Evolutionary conservation across 2,797 vertebrate species (phyloP), one percentile per base, ranked within the genome.

Genomic region (Rhabdomys pumilio): DNA sequence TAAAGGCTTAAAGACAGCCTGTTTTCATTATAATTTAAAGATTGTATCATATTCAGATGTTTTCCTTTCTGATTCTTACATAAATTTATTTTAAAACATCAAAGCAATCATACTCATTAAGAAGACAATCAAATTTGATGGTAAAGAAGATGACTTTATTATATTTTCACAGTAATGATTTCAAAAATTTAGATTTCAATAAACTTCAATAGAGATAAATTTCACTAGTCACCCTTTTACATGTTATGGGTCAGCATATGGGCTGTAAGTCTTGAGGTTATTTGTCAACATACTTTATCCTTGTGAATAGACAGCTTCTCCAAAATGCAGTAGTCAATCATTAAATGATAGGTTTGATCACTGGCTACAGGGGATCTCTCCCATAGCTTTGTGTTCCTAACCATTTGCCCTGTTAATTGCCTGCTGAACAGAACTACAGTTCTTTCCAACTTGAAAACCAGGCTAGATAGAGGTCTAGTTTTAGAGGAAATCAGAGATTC

Each of bases 1-100:
- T 7, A 34, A 94, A 83, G 34, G 59, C 4, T 80, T 93, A 72
- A 86, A 65, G 17, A 77, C 85, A 55, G 73, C 11, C 15, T 59
- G 20, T 80, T 12, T 82, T 93, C 26, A 76, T 77, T 84, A 9
- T 67, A 93, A 72, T 59, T 80, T 85, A 91, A 11, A 92, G 17
- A 89, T 50, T 63, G 9, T 17, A 41, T 90, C n/a, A 69, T 75
- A n/a, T 85, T 95, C 72, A 75, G n/a, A 83, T 29, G 59, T 20
- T 86, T 75, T 31, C 2, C 17, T 91, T 4, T 34, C 22, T 17
- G 76, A 88, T 19, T 63, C 61, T 53, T 75, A 47, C 1, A 89
- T 63, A 86, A 72, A 61, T 55, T n/a, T 24, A 59, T 69, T 90
- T 90, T 38, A 80, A 57, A 94, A 69, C 47, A 63, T 15, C 44